Conservation (phyloP, 2,888 invertebrate genomes). For the Apoderus coryli region DNA sequence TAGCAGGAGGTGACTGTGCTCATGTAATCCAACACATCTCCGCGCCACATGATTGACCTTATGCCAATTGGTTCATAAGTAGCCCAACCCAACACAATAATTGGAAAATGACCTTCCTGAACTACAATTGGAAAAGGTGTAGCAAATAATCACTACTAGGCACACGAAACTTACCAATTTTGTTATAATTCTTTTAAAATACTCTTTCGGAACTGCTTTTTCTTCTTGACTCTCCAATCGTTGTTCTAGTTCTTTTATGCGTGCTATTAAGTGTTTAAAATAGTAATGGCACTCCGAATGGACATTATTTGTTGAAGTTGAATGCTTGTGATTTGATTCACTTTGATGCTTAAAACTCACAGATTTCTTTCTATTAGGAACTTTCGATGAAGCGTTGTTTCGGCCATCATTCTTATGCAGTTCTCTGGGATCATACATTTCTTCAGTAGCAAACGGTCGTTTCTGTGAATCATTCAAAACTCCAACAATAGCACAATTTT, state of each 20-base stretch:
- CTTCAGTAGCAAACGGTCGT: slow-evolving; percentile 24
- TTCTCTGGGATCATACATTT: slow-evolving; percentile 14
- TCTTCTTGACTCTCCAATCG: slow-evolving; percentile 28
- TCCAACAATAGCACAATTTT: slow-evolving; percentile 30
- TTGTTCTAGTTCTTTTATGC: slow-evolving; percentile 25
- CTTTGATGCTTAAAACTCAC: slow-evolving; percentile 10
- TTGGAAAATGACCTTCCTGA: too few species aligned
- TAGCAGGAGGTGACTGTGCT: too few species aligned
- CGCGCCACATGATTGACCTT: too few species aligned
- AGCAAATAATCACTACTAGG: too few species aligned
- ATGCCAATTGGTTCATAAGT: too few species aligned
- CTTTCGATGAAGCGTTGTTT: slow-evolving; percentile 6
- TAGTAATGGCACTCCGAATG: slow-evolving; percentile 18
- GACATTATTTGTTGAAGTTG: slow-evolving; percentile 10
- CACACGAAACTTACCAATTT: too few species aligned
- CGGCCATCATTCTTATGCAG: too few species aligned
- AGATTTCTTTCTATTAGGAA: slow-evolving; percentile 11
- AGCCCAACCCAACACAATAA: too few species aligned
- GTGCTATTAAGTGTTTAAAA: slow-evolving; percentile 20
- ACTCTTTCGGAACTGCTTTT: slow-evolving; percentile 28
- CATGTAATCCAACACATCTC: too few species aligned
- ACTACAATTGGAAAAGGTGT: too few species aligned
- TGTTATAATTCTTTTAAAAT: slow-evolving; percentile 29
- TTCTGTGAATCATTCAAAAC: slow-evolving; percentile 29
- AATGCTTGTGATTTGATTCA: too few species aligned